A percentile compares a stretch with the other conserved stretches of the same genome.
These are phyloP conservation scores for Myodes glareolus DNA, from an alignment of 2,113 vertebrate species.

Conservation along the genomic window DNA sequence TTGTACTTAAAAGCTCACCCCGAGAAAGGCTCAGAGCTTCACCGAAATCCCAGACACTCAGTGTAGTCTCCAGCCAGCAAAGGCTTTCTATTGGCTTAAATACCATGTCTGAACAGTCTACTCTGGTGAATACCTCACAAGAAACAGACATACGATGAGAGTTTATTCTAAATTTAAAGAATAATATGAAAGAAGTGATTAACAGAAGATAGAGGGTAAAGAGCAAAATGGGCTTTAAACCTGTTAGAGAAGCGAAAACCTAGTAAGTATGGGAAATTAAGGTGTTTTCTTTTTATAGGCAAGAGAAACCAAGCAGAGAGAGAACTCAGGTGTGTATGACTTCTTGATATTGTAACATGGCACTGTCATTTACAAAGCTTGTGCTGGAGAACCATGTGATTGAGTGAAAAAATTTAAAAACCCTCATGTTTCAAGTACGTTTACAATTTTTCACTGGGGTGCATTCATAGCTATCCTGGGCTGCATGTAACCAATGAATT, in stretches of 20 bases:
- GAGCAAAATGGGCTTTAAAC: constrained; percentile 36
- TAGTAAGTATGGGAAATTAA: neutral
- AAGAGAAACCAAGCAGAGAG: constrained; percentile 6
- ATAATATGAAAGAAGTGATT: neutral
- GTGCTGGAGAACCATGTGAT: neutral
- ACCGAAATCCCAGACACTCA: neutral
- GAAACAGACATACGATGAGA: neutral
- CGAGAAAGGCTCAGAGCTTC: neutral
- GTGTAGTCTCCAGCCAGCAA: neutral
- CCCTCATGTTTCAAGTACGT: neutral
- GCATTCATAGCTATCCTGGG: neutral
- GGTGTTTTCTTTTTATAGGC: neutral
- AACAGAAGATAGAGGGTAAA: constrained; percentile 19
- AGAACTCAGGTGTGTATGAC: neutral
- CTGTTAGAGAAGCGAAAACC: neutral
- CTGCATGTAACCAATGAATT: neutral
- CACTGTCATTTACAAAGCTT: neutral
- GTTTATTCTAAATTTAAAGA: neutral
- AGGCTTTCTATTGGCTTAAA: neutral
- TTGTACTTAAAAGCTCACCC: neutral
- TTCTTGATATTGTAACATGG: neutral
- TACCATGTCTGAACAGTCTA: neutral
- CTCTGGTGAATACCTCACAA: neutral
- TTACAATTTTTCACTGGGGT: neutral
- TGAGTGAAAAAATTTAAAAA: neutral